Percentiles rank a stretch among this genome's conserved stretches.
Evolutionary conservation across 2,797 vertebrate species (phyloP).

Genomic region (Mus caroli): DNA sequence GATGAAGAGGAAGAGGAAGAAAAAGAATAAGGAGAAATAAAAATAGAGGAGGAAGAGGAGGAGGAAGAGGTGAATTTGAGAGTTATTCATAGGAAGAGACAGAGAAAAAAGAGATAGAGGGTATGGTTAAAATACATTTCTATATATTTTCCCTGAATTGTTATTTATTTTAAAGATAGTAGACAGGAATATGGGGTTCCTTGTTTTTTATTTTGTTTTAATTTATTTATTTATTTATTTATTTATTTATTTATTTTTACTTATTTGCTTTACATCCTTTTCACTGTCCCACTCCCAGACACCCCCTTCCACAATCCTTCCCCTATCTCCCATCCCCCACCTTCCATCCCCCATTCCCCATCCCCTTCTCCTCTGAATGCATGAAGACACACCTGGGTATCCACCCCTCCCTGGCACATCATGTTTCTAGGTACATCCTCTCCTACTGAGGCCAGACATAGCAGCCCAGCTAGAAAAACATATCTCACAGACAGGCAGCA

Average conservation of each 20-base stretch:
- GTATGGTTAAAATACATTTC: not conserved
- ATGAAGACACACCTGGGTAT: not conserved
- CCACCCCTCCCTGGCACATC: not conserved
- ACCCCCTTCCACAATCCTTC: not conserved
- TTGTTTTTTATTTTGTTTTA: too few species aligned
- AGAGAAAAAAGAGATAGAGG: too few species aligned
- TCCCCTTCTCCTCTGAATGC: not conserved
- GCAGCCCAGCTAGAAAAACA: not conserved
- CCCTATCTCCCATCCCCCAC: too few species aligned
- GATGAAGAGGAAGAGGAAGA: not conserved
- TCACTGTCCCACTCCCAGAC: too few species aligned
- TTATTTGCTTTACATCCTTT: too few species aligned
- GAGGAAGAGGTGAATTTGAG: not conserved
- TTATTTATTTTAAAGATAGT: constrained; percentile 10
- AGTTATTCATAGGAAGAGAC: not conserved
- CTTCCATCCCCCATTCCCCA: too few species aligned
- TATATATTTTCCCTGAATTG: not conserved
- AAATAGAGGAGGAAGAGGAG: not conserved
- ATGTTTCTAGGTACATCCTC: not conserved
- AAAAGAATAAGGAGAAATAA: not conserved
- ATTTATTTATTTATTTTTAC: too few species aligned
- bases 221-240: too few species aligned
- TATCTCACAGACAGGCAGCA: not conserved
- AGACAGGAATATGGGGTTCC: not conserved
- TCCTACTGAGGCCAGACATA: not conserved